phyloP scores from a whole-genome alignment of 1,140 invertebrate species.

The Procambarus clarkii region DNA sequence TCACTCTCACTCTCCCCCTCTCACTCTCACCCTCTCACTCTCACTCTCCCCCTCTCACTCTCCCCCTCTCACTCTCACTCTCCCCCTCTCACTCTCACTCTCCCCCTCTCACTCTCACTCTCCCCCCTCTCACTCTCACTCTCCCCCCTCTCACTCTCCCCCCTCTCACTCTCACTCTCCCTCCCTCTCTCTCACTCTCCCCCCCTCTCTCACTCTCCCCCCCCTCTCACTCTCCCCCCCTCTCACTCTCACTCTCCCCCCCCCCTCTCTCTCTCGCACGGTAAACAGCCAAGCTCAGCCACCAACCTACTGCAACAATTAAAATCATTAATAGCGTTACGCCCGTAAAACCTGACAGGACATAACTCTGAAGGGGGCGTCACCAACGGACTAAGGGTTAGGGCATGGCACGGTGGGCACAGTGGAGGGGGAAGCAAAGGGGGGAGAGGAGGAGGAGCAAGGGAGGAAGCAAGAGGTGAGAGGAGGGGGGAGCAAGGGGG shows the following conservation, averaged over 20 bases:
- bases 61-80: too few relatives aligned
- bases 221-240: not conserved
- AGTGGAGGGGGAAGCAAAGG: not conserved
- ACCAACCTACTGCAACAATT: conserved; percentile 15
- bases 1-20: too few relatives aligned
- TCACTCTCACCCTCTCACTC: too few relatives aligned
- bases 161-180: too few relatives aligned
- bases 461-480: too few relatives aligned
- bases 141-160: too few relatives aligned
- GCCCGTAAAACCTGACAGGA: not conserved
- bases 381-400: not conserved
- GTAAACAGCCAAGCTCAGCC: not conserved
- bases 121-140: too few relatives aligned
- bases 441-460: not conserved
- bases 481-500: not conserved
- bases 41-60: too few relatives aligned
- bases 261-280: conserved; percentile 15
- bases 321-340: conserved; percentile 11
- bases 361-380: not conserved
- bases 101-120: not conserved
- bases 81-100: too few relatives aligned
- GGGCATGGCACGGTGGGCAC: not conserved
- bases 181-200: too few relatives aligned
- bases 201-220: not conserved
- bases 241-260: not conserved